Conservation (phyloP, 1,140 invertebrate species). For the Heliconius hermathena region DNA sequence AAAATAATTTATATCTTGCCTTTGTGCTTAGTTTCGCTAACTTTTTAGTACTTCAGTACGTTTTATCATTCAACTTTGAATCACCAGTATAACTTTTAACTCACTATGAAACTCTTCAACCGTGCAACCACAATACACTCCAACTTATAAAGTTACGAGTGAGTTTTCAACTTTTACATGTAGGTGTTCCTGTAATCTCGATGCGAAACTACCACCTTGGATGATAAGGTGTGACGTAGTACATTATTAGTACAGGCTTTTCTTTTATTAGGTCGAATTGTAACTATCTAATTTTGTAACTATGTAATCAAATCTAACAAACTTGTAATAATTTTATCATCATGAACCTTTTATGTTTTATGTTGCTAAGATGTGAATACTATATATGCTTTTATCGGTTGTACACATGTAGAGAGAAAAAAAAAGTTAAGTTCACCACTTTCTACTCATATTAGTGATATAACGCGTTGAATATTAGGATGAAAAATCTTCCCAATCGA, state of each 20-base stretch:
- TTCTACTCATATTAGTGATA: no score
- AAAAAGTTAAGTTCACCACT: no score
- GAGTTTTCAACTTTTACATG: constrained; percentile 20
- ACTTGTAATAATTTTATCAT: no score
- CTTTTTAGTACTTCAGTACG: constrained; percentile 3
- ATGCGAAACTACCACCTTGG: constrained; percentile 13
- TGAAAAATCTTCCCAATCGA: no score
- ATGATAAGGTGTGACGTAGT: constrained; percentile 14
- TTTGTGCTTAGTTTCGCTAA: neutral
- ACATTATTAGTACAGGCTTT: neutral
- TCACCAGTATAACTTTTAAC: constrained; percentile 1
- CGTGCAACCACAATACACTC: constrained; percentile 1
- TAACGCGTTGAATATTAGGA: no score
- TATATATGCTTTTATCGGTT: no score
- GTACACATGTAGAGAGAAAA: no score
- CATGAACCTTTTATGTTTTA: no score
- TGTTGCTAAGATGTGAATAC: no score
- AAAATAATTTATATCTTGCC: neutral
- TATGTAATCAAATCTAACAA: no score
- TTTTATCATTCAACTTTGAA: constrained; percentile 17
- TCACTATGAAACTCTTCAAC: constrained; percentile 3
- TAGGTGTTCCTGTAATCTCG: constrained; percentile 23
- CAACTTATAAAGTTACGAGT: constrained; percentile 15
- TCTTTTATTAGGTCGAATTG: no score
- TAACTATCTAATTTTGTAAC: no score